phyloP scores from a whole-genome alignment of 2,113 vertebrate species.

The Oreochromis aureus region DNA sequence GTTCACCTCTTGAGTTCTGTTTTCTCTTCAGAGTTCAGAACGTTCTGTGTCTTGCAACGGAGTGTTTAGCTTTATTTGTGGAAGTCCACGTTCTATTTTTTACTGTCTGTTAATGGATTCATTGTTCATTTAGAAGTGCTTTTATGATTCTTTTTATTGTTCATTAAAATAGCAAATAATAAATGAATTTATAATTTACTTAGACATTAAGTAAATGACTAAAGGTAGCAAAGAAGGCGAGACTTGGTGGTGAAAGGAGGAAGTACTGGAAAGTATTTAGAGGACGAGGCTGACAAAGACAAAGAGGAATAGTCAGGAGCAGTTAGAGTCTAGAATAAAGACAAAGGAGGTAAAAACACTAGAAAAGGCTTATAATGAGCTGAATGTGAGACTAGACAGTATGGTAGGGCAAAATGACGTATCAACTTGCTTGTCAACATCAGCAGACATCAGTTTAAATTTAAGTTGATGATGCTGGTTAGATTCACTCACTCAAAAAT shows the following conservation, averaged over 20 bases:
- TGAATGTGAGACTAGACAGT: background rate
- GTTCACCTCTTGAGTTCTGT: background rate
- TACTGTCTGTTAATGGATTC: background rate
- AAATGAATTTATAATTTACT: background rate
- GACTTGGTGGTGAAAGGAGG: background rate
- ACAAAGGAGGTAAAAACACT: background rate
- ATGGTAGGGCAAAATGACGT: fast-evolving
- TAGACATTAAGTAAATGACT: background rate
- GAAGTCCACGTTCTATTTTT: background rate
- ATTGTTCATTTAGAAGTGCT: background rate
- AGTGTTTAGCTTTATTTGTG: background rate
- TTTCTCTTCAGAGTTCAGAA: background rate
- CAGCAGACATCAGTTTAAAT: background rate
- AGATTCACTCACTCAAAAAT: background rate
- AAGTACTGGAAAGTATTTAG: background rate
- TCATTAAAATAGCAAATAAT: background rate
- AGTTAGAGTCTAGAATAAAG: background rate
- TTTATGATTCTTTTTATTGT: background rate
- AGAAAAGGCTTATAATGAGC: fast-evolving
- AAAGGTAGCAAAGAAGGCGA: background rate
- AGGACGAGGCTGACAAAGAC: background rate
- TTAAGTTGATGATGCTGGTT: background rate
- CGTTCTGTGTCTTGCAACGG: background rate
- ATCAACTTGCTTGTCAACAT: background rate
- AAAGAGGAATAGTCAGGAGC: background rate